Percentiles rank a stretch among this genome's conserved stretches.
phyloP scores from a whole-genome alignment of 2,888 invertebrate genomes.

The Elysia crispata region DNA sequence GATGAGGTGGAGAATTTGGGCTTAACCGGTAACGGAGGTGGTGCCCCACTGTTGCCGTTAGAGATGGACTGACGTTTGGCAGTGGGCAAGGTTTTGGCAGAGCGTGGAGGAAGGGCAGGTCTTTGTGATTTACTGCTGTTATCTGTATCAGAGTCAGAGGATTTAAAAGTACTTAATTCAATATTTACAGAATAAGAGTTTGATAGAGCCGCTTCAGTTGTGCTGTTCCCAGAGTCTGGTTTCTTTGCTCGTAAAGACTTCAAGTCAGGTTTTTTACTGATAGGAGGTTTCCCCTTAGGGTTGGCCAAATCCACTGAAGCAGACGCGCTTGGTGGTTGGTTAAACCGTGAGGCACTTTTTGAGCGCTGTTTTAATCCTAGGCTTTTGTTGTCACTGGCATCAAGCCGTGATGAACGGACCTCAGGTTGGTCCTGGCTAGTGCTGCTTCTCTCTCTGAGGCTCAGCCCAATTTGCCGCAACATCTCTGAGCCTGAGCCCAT shows the following conservation, averaged over 20 bases:
- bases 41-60: background rate
- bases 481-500: conserved; percentile 65
- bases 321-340: conserved; percentile 39
- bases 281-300: background rate
- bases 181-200: too few species aligned
- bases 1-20: background rate
- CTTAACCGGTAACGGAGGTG: background rate
- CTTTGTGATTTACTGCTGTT: background rate
- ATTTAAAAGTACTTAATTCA: too few species aligned
- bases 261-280: too few species aligned
- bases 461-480: conserved; percentile 64
- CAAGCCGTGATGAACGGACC: conserved; percentile 6
- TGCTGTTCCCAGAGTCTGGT: too few species aligned
- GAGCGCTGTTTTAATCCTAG: conserved; percentile 13
- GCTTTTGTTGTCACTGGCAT: conserved; percentile 31
- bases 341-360: conserved; percentile 12
- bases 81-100: background rate
- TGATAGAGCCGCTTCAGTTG: too few species aligned
- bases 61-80: too few species aligned
- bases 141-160: too few species aligned
- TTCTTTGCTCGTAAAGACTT: too few species aligned
- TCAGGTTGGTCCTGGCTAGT: conserved; percentile 60
- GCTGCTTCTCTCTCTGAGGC: conserved; percentile 62
- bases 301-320: conserved; percentile 24
- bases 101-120: background rate